Evolutionary conservation across 2,888 invertebrate genomes (phyloP), one percentile per base, ranked within the genome.

Genomic region (Autographa pulchrina): DNA sequence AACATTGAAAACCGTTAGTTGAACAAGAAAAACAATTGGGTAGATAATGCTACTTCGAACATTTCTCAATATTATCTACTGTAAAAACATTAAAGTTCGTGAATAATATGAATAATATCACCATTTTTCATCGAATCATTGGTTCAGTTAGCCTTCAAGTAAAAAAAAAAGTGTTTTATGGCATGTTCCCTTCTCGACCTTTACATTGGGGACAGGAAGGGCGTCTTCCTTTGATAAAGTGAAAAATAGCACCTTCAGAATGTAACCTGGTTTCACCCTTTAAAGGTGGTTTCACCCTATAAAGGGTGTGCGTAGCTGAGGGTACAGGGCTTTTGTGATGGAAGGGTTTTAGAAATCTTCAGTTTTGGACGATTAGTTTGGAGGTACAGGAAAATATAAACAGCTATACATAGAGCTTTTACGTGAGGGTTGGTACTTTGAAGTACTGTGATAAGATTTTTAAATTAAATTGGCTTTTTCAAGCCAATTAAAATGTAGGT

Each of bases 141-240:
- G 90, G 87, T 90, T 90, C 83, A 65, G 77, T 77, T 75, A 82
- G 84, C 86, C 85, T 86, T 88, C 83, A 88, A 85, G 84, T 83
- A 88, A 89, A 91, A 89, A 91, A 89, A 48, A 91, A 90, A 90
- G 86, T 91, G 87, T 91, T 93, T 91, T 91, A 92, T 89, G 86
- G 88, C 89, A 81, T 87, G 90, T 89, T 90, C 92, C 92, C 91
- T 89, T 91, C 91, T 92, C 88, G 91, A 90, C 92, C 90, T 90
- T 92, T 94, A 91, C 91, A 91, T 88, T 89, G 89, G 84, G 85
- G 78, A 86, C 91, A 90, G 93, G 92, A 93, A 92, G 91, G 92
- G 89, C 85, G 90, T 88, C 91, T 90, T 91, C 92, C 90, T 94
- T 94, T 94, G 93, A 95, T 93, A 93, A 92, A 92, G 90, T 93